Base-by-base conservation (phyloP, 1,140 invertebrate species). In the Manduca sexta region DNA sequence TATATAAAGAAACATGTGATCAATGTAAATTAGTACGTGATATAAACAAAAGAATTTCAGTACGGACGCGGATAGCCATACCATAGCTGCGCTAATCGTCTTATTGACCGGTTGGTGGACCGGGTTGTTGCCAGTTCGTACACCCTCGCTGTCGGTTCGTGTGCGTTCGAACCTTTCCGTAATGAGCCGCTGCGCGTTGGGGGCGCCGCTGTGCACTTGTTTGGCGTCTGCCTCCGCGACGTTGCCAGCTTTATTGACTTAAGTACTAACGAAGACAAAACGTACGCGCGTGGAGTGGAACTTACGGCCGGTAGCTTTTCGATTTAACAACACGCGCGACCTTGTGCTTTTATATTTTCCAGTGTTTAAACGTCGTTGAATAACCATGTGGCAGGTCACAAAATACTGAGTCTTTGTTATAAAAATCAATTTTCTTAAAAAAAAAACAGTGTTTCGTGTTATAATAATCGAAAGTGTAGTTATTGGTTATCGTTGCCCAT, bases 221-320 rank as follows among this genome's bases (percentile, higher is more conserved):
- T 83, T 84, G 82, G 84, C 84, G 84, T 85, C 81, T 76, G 66
- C 66, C 64, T 69, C 69, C 78, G 84, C 85, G 84, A 81, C 78
- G 83, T 86, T 86, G 83, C 83, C 84, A 85, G 77, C 71, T 85
- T 74, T 85, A 85, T 85, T 81, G 80, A 85, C 79, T 84, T 75
- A 70, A 72, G 77, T 77, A 83, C 70, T 66, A 77, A 81, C 64
- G 64, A 79, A 82, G 82, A 84, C 80, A 82, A 80, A 82, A 82
- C 78, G 79, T 78, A 81, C 78, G 82, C 79, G 78, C 69, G 76
- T 78, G 64, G 76, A 71, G 72, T 76, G 56, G 59, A 75, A 77
- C 69, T 82, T 80, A 66, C 63, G 70, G 70, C 79, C 82, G 82
- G 82, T 72, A 79, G 75, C 69, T 79, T 80, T 77, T 76, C 74